Evolutionary conservation across 2,797 vertebrate genomes (phyloP).

Genomic region (Pantherophis alleghaniensis): DNA sequence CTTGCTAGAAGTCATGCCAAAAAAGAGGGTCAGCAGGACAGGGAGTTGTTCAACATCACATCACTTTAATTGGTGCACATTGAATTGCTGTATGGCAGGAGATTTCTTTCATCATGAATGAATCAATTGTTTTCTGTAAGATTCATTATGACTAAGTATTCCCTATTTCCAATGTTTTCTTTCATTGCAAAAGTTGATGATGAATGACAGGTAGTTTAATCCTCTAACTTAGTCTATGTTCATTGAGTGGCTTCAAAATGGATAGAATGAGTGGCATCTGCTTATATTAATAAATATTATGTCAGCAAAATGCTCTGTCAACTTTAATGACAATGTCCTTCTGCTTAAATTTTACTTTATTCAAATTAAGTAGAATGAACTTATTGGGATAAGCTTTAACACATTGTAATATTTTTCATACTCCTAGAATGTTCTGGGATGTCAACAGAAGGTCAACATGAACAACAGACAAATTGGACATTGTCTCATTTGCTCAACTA

Average conservation of each 20-base stretch:
- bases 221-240: conserved; percentile 4
- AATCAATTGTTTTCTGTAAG: conserved; percentile 16
- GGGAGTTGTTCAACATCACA: conserved; percentile 48
- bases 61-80: conserved; percentile 41
- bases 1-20: conserved; percentile 30
- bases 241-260: background rate
- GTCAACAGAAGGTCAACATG: background rate
- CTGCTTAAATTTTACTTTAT: background rate
- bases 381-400: background rate
- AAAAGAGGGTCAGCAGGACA: conserved; percentile 41
- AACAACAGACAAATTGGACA: background rate
- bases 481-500: background rate
- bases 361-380: background rate
- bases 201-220: conserved; percentile 28
- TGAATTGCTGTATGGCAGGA: conserved; percentile 42
- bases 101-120: conserved; percentile 29
- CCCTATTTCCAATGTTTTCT: conserved; percentile 30
- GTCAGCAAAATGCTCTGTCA: background rate
- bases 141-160: conserved; percentile 24
- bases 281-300: conserved; percentile 12
- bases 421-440: background rate
- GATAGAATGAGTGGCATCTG: conserved; percentile 28
- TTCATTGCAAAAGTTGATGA: background rate
- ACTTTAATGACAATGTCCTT: conserved; percentile 30
- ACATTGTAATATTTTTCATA: background rate